Evolutionary conservation across 2,888 invertebrate species (phyloP).

Genomic region (Timema cristinae): DNA sequence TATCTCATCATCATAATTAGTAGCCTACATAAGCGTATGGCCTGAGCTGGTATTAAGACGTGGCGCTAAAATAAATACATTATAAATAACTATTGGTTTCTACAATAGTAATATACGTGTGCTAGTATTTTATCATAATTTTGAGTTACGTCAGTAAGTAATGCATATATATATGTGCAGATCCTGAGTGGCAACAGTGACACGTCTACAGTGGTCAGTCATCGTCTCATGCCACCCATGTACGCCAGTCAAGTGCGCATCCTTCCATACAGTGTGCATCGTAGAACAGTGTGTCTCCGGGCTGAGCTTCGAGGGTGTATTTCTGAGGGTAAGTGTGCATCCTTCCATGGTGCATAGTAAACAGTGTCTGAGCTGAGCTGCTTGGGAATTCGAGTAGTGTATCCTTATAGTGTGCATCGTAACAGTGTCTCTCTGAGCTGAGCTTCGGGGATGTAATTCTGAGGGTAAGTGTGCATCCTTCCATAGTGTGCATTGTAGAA

Average conservation of each 20-base stretch:
- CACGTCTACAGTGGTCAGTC: conserved; percentile 64
- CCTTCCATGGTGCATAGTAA: background rate
- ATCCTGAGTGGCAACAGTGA: conserved; percentile 69
- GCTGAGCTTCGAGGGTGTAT: conserved; percentile 70
- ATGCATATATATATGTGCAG: conserved; percentile 46
- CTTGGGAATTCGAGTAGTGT: background rate
- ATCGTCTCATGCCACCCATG: conserved; percentile 64
- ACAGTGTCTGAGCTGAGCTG: background rate
- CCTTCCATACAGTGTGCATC: conserved; percentile 66
- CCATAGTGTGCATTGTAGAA: conserved; percentile 64
- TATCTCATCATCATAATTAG: too few relatives aligned
- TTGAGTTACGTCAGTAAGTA: too few relatives aligned
- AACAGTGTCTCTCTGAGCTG: background rate
- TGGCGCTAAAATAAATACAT: too few relatives aligned
- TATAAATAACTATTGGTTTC: too few relatives aligned
- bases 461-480: conserved; percentile 56
- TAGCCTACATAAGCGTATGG: too few relatives aligned
- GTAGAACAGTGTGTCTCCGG: conserved; percentile 69
- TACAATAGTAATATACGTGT: background rate
- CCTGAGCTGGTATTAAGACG: too few relatives aligned
- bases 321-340: conserved; percentile 55
- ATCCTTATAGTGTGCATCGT: too few relatives aligned
- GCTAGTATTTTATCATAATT: background rate
- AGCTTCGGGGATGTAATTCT: background rate
- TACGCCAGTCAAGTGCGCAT: conserved; percentile 67